Percentiles rank a stretch among this genome's conserved stretches.
Evolutionary conservation across 2,888 invertebrate species (phyloP).

Genomic region (Tipula helvola): DNA sequence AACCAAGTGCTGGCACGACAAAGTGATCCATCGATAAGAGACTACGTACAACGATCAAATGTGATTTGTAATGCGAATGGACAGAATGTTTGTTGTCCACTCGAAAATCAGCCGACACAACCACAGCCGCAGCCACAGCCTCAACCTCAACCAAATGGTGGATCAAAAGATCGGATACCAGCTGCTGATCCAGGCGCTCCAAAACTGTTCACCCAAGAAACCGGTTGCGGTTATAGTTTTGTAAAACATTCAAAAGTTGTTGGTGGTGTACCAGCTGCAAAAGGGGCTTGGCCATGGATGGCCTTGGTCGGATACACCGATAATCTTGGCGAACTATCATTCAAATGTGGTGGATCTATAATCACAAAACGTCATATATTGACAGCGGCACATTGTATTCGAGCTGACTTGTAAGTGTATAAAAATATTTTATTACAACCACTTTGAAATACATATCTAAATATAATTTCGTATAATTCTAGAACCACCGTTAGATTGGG

Average conservation of each 20-base stretch:
- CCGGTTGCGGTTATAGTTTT: slow-evolving; percentile 51
- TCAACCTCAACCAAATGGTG: neutral
- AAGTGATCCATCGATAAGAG: slow-evolving; percentile 11
- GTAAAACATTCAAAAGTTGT: slow-evolving; percentile 49
- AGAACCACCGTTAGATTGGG: slow-evolving; percentile 62
- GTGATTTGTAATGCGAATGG: slow-evolving; percentile 12
- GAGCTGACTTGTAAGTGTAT: slow-evolving; percentile 25
- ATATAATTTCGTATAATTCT: no score
- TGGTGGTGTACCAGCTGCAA: slow-evolving; percentile 52
- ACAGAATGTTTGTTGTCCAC: neutral
- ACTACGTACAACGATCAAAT: slow-evolving; percentile 14
- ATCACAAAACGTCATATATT: slow-evolving; percentile 46
- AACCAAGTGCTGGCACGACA: slow-evolving; percentile 10
- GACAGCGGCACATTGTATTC: slow-evolving; percentile 41
- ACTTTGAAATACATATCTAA: neutral
- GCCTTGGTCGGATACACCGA: slow-evolving; percentile 55
- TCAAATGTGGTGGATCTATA: slow-evolving; percentile 40
- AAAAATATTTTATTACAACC: neutral
- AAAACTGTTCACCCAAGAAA: slow-evolving; percentile 26
- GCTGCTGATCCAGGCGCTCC: neutral
- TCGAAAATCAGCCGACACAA: slow-evolving; percentile 12
- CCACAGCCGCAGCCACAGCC: slow-evolving; percentile 9
- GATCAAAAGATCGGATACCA: neutral
- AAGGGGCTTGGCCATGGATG: slow-evolving; percentile 73
- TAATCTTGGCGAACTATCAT: slow-evolving; percentile 29